Conservation (phyloP, 2,888 invertebrate genomes). For the Erannis defoliaria region DNA sequence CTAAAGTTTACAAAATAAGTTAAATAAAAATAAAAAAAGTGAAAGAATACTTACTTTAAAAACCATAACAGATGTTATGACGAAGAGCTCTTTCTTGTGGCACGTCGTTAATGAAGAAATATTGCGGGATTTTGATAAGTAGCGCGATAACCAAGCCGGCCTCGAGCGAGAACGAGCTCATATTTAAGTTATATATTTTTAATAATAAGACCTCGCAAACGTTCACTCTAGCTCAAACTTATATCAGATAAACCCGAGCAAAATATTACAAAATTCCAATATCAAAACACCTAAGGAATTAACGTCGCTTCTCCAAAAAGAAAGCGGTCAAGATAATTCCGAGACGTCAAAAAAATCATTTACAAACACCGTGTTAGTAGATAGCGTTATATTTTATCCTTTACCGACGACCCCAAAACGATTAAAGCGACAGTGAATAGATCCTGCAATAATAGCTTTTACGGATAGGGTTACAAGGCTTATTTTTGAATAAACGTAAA, state of each 20-base stretch:
- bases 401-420: slow-evolving; percentile 51
- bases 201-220: slow-evolving; percentile 64
- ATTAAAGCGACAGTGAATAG: slow-evolving; percentile 49
- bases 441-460: slow-evolving; percentile 50
- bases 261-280: slow-evolving; percentile 44
- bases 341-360: slow-evolving; percentile 63
- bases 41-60: slow-evolving; percentile 45
- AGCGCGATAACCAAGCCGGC: slow-evolving; percentile 71
- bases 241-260: slow-evolving; percentile 50
- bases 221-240: slow-evolving; percentile 46
- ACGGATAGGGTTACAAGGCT: slow-evolving; percentile 54
- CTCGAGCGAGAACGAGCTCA: slow-evolving; percentile 60
- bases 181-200: slow-evolving; percentile 53
- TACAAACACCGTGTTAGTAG: slow-evolving; percentile 68
- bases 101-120: slow-evolving; percentile 83
- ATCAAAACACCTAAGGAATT: slow-evolving; percentile 48
- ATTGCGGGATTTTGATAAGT: slow-evolving; percentile 78
- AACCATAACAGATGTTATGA: slow-evolving; percentile 63
- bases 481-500: slow-evolving; percentile 56
- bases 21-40: neutral
- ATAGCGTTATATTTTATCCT: slow-evolving; percentile 59
- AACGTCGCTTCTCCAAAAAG: slow-evolving; percentile 41
- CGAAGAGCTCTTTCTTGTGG: slow-evolving; percentile 63
- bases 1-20: slow-evolving; percentile 1
- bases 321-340: slow-evolving; percentile 56